phyloP scores from a whole-genome alignment of 2,113 vertebrate species.

The Syngnathus scovelli region DNA sequence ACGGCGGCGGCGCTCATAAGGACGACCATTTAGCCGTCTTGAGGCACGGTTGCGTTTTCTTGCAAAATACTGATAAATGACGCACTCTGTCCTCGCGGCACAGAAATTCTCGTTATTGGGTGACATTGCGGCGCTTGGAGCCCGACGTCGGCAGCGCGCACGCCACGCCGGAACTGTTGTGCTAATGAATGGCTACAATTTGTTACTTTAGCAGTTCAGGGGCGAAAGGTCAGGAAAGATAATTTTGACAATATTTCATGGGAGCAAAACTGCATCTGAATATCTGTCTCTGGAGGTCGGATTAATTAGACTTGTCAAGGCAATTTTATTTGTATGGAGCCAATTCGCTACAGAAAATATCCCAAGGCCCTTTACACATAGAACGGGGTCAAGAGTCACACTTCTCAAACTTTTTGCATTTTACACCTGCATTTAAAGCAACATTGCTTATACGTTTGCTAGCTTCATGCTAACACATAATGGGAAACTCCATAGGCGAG shows the following conservation, averaged over 20 bases:
- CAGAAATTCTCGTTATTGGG: constrained; percentile 49
- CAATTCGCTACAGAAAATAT: neutral
- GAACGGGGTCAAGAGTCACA: neutral
- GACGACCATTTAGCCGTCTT: constrained; percentile 47
- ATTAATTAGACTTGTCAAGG: neutral
- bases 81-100: constrained; percentile 53
- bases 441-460: too few species aligned
- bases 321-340: neutral
- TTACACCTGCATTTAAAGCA: too few species aligned
- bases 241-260: neutral
- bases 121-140: constrained; percentile 22
- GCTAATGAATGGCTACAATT: constrained; percentile 1
- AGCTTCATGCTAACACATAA: too few species aligned
- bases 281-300: neutral
- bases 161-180: neutral
- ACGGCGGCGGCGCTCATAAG: constrained; percentile 41
- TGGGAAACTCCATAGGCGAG: too few species aligned
- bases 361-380: neutral
- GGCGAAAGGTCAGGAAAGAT: constrained; percentile 15
- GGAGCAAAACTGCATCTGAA: neutral
- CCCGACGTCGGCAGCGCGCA: constrained; percentile 4
- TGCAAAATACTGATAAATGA: constrained; percentile 65
- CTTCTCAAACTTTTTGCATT: too few species aligned
- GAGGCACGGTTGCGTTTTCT: constrained; percentile 59
- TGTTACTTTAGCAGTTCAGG: constrained; percentile 1